Conservation (phyloP, 2,797 vertebrate species). For the Mormyrus hasselquistii region DNA sequence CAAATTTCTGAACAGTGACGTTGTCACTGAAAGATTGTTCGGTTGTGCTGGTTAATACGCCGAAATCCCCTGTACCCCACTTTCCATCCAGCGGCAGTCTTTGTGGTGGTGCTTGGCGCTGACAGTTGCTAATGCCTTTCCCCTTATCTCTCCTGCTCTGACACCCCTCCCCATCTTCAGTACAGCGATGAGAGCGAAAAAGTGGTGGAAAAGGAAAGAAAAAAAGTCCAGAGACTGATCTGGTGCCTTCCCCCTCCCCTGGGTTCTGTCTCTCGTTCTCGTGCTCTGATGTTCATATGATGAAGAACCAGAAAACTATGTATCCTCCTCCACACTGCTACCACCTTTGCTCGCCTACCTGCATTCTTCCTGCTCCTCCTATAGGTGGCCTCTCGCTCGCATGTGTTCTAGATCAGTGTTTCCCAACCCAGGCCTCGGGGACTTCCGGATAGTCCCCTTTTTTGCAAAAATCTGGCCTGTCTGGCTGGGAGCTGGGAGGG, state of each 20-base stretch:
- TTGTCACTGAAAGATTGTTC: neutral
- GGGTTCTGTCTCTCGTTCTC: conserved; percentile 44
- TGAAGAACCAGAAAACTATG: conserved; percentile 55
- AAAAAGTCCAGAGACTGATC: conserved; percentile 56
- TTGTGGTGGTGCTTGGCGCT: neutral
- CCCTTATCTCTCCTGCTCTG: conserved; percentile 21
- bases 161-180: conserved; percentile 12
- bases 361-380: conserved; percentile 28
- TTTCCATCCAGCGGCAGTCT: neutral
- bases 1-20: neutral
- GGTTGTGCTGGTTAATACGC: neutral
- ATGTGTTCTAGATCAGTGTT: conserved; percentile 4
- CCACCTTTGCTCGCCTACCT: conserved; percentile 26
- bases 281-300: conserved; percentile 42
- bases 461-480: neutral
- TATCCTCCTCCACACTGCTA: conserved; percentile 44
- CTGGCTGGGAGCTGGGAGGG: neutral
- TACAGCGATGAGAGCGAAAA: conserved; percentile 18
- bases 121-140: conserved; percentile 20
- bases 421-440: neutral
- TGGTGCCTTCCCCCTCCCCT: conserved; percentile 60
- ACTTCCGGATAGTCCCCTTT: neutral
- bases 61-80: conserved; percentile 2
- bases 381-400: conserved; percentile 17
- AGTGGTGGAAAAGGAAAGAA: conserved; percentile 29